phyloP scores from a whole-genome alignment of 2,797 vertebrate species.

The Odontamblyopus lacepedii region DNA sequence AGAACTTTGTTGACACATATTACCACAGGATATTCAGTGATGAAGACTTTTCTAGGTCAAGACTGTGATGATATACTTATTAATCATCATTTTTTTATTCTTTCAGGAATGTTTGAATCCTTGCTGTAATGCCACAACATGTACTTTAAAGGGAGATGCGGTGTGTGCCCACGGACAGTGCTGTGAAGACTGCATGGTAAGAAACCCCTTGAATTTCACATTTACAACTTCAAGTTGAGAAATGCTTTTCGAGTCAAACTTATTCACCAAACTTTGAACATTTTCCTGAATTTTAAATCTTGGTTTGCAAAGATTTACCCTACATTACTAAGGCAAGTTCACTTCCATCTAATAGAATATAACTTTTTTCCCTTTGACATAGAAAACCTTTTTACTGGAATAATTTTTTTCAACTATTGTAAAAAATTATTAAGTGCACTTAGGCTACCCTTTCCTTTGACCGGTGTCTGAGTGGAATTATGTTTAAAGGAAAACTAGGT shows the following conservation, averaged over 20 bases:
- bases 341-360: not conserved
- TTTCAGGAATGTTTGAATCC: conserved; percentile 90
- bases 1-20: conserved; percentile 32
- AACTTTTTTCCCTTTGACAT: conserved; percentile 26
- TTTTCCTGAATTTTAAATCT: conserved; percentile 8
- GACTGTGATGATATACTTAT: conserved; percentile 31
- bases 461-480: conserved; percentile 6
- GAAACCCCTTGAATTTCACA: conserved; percentile 17
- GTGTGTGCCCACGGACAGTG: conserved; percentile 95
- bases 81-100: conserved; percentile 25
- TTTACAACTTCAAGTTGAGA: conserved; percentile 19
- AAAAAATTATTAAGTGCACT: conserved; percentile 21
- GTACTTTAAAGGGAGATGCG: conserved; percentile 84
- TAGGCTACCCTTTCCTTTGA: conserved; percentile 1
- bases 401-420: conserved; percentile 6
- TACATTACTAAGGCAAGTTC: conserved; percentile 10
- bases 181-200: conserved; percentile 91
- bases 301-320: not conserved
- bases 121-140: conserved; percentile 94
- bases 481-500: not conserved
- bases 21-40: no score
- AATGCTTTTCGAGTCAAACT: conserved; percentile 31
- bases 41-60: not conserved
- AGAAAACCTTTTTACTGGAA: conserved; percentile 8
- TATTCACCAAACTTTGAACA: conserved; percentile 16